Percentiles rank a stretch among this genome's conserved stretches.
phyloP scores from a whole-genome alignment of 2,113 vertebrate species.

The Platanista minor region DNA sequence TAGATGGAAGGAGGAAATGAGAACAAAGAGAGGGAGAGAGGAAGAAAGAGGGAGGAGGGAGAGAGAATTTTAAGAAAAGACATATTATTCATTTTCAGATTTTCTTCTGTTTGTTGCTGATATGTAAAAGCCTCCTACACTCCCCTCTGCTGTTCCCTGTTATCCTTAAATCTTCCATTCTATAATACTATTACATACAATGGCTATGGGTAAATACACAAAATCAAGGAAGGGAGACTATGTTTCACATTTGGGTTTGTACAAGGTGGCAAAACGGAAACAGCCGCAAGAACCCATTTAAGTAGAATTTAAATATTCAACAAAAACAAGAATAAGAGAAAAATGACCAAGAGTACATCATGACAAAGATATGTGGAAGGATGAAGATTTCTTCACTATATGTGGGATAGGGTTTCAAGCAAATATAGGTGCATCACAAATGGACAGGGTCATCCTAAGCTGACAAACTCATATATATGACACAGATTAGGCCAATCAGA shows the following conservation, averaged over 20 bases:
- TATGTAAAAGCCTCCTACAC: background rate
- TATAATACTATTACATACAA: background rate
- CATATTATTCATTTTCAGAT: background rate
- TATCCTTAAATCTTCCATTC: background rate
- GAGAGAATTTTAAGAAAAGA: background rate
- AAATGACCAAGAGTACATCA: background rate
- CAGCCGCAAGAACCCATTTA: background rate
- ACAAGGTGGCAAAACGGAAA: background rate
- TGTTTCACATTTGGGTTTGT: background rate
- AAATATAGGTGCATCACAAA: background rate
- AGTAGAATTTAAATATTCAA: background rate
- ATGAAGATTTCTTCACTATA: background rate
- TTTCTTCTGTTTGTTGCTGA: background rate
- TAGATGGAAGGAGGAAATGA: background rate
- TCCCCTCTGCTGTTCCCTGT: background rate
- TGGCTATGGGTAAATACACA: background rate
- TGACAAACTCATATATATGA: background rate
- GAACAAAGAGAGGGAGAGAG: background rate
- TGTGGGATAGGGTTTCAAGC: background rate
- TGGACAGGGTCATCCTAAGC: background rate
- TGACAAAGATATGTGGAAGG: background rate
- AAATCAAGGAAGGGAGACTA: background rate
- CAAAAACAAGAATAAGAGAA: background rate
- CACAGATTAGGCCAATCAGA: background rate
- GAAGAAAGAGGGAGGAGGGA: background rate